phyloP scores from a whole-genome alignment of 2,888 invertebrate species.

The Drosophila paramelanica region DNA sequence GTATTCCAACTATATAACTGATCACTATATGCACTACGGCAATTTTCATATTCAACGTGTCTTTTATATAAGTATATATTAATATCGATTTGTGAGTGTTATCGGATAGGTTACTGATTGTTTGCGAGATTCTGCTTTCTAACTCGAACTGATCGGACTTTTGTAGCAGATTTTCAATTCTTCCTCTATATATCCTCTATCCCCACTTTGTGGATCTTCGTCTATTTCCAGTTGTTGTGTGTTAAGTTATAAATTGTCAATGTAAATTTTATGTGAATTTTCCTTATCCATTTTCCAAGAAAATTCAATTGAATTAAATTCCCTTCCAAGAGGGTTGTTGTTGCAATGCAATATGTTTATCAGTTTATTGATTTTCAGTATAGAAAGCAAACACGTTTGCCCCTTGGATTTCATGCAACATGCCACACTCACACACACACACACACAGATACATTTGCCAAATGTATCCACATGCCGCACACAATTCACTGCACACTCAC shows the following conservation, averaged over 20 bases:
- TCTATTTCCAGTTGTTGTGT: too few species aligned
- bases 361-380: constrained; percentile 72
- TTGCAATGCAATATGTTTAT: constrained; percentile 66
- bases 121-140: too few species aligned
- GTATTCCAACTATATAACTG: neutral
- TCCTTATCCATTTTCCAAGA: constrained; percentile 5
- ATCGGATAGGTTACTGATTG: neutral
- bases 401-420: constrained; percentile 35
- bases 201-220: too few species aligned
- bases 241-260: constrained; percentile 46
- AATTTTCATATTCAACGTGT: constrained; percentile 7
- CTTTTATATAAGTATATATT: neutral
- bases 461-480: constrained; percentile 52
- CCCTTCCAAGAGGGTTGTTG: constrained; percentile 7
- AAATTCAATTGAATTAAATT: constrained; percentile 59
- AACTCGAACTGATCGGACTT: too few species aligned
- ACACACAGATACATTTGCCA: constrained; percentile 34
- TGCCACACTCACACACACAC: constrained; percentile 29
- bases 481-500: neutral
- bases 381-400: constrained; percentile 37
- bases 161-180: too few species aligned
- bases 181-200: too few species aligned
- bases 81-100: constrained; percentile 1
- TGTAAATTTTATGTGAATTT: constrained; percentile 41
- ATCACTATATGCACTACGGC: neutral